Base-by-base conservation (phyloP, 2,113 vertebrate genomes). In the Microcebus ravelobensis region DNA sequence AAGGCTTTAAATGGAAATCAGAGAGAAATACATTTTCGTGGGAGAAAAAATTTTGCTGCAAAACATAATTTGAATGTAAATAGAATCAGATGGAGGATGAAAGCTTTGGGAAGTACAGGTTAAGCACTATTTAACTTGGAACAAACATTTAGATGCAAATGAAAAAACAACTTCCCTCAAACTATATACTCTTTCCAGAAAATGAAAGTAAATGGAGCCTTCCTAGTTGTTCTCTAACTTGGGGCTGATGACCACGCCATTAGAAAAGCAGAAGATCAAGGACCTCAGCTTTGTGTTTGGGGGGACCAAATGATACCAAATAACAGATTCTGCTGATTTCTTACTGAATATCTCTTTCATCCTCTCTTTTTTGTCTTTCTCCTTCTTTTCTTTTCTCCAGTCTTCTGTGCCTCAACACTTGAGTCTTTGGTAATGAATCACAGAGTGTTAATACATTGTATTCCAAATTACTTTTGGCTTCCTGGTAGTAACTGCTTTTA, bases 391-490 rank as follows among this genome's bases (percentile, higher is more conserved):
- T 27, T 94, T 86, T 86, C 11, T 77, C 50, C n/a, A 87, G 12
- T 6, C 21, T 90, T 48, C 74, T 23, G 21, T 88, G 34, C 21
- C 57, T 90, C 94, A 96, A 59, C 42, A 14, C 6, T 94, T 95
- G 91, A 84, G 63, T 94, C 70, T 90, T 73, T 21, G 57, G 27
- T 91, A 84, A 96, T 96, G 91, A 94, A 94, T 92, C 76, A 65
- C 31, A 65, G 29, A 74, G 61, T 74, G 74, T 90, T 92, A 92
- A 94, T 83, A 87, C 3, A 76, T 85, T 94, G 29, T 83, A 45
- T 91, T 92, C 10, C 8, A 68, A 90, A 95, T 92, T 96, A 57
- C 65, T 92, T 96, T 96, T 92, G 91, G 70, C 91, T 96, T 96
- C 65, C 91, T 94, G 76, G 70, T 76, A 94, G 81, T 88, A 34